phyloP scores from a whole-genome alignment of 2,888 invertebrate species.

The Campoplex capitator region DNA sequence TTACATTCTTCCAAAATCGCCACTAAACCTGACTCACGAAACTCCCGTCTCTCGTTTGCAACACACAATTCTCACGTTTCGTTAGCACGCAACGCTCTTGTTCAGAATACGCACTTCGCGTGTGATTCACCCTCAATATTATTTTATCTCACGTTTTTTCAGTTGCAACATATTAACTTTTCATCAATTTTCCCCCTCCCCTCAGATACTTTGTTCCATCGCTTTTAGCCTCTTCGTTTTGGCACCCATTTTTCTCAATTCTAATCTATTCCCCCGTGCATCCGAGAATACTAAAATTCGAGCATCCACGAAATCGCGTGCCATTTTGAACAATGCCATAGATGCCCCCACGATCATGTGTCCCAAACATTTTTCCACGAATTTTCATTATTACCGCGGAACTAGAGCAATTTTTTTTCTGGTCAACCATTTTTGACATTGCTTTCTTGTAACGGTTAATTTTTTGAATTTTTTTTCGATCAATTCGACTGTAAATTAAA shows the following conservation, averaged over 20 bases:
- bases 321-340: slow-evolving; percentile 53
- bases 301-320: slow-evolving; percentile 33
- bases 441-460: not conserved
- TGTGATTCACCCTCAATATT: slow-evolving; percentile 42
- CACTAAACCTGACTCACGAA: not conserved
- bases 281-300: slow-evolving; percentile 7
- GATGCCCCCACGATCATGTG: slow-evolving; percentile 30
- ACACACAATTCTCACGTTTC: slow-evolving; percentile 20
- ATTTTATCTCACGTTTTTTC: slow-evolving; percentile 59
- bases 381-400: slow-evolving; percentile 15
- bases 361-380: slow-evolving; percentile 1
- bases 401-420: not conserved
- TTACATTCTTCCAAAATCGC: not conserved
- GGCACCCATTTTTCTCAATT: not conserved
- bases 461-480: not conserved
- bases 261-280: not conserved
- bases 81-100: slow-evolving; percentile 23
- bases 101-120: slow-evolving; percentile 42
- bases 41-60: slow-evolving; percentile 6
- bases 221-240: not conserved
- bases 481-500: not conserved
- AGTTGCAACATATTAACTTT: not conserved
- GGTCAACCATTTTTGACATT: not conserved
- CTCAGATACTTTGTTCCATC: not conserved
- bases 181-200: not conserved